Conservation (phyloP, 2,888 invertebrate genomes). For the Hipparchia sbordonii region DNA sequence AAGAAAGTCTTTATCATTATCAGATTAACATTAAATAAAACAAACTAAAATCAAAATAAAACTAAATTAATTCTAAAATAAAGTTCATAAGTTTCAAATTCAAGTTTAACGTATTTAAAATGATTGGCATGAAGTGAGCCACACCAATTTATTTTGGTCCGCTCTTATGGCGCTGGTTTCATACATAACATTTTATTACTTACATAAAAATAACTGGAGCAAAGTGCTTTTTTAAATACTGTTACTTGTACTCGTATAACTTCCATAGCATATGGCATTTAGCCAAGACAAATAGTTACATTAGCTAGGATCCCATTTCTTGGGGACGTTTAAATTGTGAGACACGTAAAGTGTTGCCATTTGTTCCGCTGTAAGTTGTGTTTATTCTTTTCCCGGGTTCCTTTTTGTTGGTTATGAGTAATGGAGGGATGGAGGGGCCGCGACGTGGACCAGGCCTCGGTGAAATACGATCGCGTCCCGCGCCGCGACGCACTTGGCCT, state of each 20-base stretch:
- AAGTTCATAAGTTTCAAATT: too few species aligned
- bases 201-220: not conserved
- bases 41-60: too few species aligned
- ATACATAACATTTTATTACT: not conserved
- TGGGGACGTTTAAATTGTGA: slow-evolving; percentile 70
- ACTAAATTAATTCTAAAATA: too few species aligned
- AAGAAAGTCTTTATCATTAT: too few species aligned
- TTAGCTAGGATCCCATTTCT: slow-evolving; percentile 71
- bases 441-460: slow-evolving; percentile 59
- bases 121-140: too few species aligned
- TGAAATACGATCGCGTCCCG: slow-evolving; percentile 63
- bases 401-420: slow-evolving; percentile 70
- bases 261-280: slow-evolving; percentile 56
- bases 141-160: too few species aligned
- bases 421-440: slow-evolving; percentile 59
- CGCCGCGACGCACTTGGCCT: slow-evolving; percentile 52
- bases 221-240: not conserved
- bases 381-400: slow-evolving; percentile 66
- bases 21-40: too few species aligned
- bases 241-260: not conserved
- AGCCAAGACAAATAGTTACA: slow-evolving; percentile 67
- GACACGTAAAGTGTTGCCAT: slow-evolving; percentile 75
- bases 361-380: slow-evolving; percentile 71
- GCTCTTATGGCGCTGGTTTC: too few species aligned
- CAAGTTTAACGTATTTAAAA: too few species aligned